phyloP scores from a whole-genome alignment of 1,140 invertebrate genomes.

The Caerostris extrusa region DNA sequence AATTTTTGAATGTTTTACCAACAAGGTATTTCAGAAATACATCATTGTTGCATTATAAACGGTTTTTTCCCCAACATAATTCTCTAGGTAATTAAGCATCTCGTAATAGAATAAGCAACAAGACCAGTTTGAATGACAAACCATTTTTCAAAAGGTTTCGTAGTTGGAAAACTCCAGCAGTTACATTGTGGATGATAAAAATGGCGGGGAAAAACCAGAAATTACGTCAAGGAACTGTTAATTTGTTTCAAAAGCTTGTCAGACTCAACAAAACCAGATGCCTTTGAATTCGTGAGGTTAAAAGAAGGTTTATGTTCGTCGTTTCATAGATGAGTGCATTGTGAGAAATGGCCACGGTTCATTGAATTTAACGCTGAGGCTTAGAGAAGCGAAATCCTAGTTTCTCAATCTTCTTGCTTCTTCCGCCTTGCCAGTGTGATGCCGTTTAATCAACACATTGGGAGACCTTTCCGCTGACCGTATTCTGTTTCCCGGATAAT shows the following conservation, averaged over 20 bases:
- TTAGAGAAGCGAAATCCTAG: background rate
- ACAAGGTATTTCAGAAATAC: too few species aligned
- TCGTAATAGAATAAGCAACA: too few species aligned
- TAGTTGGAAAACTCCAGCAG: too few species aligned
- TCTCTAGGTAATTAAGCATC: too few species aligned
- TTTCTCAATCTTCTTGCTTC: background rate
- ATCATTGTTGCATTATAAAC: too few species aligned
- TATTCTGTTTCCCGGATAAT: conserved; percentile 8
- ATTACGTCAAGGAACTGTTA: background rate
- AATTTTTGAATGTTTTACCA: too few species aligned
- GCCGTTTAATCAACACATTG: background rate
- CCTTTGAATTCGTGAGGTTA: background rate
- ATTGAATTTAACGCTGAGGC: background rate
- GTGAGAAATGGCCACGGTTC: background rate
- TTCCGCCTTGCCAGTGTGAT: background rate
- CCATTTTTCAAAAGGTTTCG: too few species aligned
- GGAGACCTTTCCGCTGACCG: background rate
- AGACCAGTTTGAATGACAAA: too few species aligned
- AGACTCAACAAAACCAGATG: background rate
- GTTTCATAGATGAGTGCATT: background rate
- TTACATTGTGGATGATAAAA: background rate
- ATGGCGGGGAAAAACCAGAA: background rate
- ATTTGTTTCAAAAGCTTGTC: background rate
- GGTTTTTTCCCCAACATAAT: too few species aligned
- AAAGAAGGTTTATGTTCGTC: background rate